Conservation (phyloP, 2,797 vertebrate species). For the Lateolabrax maculatus region DNA sequence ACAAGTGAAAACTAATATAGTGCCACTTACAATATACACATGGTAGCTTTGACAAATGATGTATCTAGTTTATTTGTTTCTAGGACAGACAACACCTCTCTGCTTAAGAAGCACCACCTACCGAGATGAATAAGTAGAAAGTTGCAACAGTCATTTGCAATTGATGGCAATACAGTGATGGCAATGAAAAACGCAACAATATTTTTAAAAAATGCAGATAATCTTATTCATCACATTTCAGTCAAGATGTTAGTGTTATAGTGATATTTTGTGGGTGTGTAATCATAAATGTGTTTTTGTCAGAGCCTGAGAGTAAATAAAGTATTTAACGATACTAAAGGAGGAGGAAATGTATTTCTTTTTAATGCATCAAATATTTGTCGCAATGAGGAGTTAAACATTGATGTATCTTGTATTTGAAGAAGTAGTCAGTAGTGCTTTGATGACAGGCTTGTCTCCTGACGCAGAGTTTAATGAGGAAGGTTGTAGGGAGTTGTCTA, state of each 20-base stretch:
- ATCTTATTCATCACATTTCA: slow-evolving; percentile 14
- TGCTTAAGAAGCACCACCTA: neutral
- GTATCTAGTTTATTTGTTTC: neutral
- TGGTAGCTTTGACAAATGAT: slow-evolving; percentile 4
- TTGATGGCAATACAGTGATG: neutral
- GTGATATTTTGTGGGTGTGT: slow-evolving; percentile 8
- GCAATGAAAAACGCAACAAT: neutral
- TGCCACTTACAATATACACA: neutral
- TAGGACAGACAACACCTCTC: neutral
- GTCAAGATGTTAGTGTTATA: neutral
- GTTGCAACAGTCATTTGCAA: neutral
- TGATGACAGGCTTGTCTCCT: slow-evolving; percentile 3
- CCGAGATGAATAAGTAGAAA: slow-evolving; percentile 4
- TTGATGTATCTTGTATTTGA: slow-evolving; percentile 2
- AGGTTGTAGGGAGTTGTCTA: neutral
- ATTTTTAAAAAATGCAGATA: slow-evolving; percentile 23
- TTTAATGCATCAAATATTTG: neutral
- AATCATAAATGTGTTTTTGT: neutral
- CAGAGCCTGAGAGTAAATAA: neutral
- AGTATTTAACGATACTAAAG: neutral
- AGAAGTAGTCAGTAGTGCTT: neutral
- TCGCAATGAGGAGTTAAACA: slow-evolving; percentile 13
- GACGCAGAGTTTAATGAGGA: slow-evolving; percentile 27
- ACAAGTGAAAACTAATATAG: neutral
- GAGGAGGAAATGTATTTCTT: neutral